phyloP scores from a whole-genome alignment of 53 echinoderm and acorn worm species.

The Antedon mediterranea region DNA sequence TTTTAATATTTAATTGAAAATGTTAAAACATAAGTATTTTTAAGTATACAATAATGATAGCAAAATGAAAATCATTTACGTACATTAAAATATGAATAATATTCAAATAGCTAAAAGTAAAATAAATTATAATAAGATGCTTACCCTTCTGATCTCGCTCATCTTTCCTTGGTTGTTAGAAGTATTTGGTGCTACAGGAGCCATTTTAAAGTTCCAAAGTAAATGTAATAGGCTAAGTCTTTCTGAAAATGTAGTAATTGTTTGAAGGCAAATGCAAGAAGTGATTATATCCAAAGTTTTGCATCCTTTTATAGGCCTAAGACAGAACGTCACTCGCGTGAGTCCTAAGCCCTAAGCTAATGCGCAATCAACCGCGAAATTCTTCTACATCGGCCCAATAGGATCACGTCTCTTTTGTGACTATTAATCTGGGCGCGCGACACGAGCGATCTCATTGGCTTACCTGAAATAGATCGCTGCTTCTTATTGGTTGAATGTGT shows the following conservation, averaged over 20 bases:
- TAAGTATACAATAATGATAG: too few relatives aligned
- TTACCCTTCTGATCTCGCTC: neutral
- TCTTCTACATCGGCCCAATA: conserved; percentile 29
- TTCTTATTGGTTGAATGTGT: neutral
- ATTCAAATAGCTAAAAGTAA: too few relatives aligned
- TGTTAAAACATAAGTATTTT: too few relatives aligned
- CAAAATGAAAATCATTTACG: too few relatives aligned
- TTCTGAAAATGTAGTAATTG: neutral
- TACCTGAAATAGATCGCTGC: neutral
- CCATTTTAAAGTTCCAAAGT: neutral
- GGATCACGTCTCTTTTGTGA: conserved; percentile 35
- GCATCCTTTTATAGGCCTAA: neutral
- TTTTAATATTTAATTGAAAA: too few relatives aligned
- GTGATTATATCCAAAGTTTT: neutral
- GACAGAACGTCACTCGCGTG: neutral
- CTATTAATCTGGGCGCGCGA: neutral
- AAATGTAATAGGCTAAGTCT: neutral
- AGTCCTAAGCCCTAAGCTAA: neutral
- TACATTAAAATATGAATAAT: too few relatives aligned
- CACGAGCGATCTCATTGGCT: neutral
- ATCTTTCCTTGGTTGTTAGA: neutral
- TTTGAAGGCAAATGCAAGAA: neutral
- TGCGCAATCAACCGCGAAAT: conserved; percentile 26
- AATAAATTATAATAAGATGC: neutral
- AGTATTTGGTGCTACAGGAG: neutral